A percentile compares a stretch with the other conserved stretches of the same genome.
phyloP scores from a whole-genome alignment of 2,113 vertebrate species.

The Diadophis punctatus region DNA sequence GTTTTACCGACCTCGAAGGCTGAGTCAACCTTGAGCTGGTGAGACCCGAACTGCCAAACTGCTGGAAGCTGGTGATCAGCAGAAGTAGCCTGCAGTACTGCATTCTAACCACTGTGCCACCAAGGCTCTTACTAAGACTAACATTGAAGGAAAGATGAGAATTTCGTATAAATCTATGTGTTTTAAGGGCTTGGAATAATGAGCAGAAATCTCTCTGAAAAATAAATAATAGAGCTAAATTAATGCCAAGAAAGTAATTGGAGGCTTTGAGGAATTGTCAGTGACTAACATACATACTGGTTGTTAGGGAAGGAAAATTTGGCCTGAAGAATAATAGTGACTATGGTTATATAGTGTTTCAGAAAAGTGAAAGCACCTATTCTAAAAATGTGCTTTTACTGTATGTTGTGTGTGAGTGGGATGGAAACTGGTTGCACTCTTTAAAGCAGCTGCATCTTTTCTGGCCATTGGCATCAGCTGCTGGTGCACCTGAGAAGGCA shows the following conservation, averaged over 20 bases:
- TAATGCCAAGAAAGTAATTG: not conserved
- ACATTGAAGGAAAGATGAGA: not conserved
- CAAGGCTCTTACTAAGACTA: no score
- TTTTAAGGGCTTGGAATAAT: not conserved
- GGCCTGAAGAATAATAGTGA: not conserved
- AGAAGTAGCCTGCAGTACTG: no score
- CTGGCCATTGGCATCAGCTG: not conserved
- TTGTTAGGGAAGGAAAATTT: not conserved
- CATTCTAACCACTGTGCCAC: no score
- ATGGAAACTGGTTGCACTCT: not conserved
- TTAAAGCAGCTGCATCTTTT: not conserved
- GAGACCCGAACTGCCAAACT: no score
- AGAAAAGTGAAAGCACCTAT: not conserved
- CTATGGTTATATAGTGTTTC: not conserved
- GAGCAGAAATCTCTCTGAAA: not conserved
- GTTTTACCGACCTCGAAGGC: no score
- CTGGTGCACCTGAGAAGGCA: not conserved
- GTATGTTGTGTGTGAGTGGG: not conserved
- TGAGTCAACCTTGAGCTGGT: no score
- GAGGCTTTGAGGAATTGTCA: not conserved
- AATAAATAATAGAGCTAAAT: not conserved
- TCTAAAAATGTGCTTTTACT: not conserved
- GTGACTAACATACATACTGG: not conserved
- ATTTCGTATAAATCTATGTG: not conserved
- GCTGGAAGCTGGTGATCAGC: no score